phyloP scores from a whole-genome alignment of 53 echinoderm and acorn worm species.

The Glandiceps talaboti region DNA sequence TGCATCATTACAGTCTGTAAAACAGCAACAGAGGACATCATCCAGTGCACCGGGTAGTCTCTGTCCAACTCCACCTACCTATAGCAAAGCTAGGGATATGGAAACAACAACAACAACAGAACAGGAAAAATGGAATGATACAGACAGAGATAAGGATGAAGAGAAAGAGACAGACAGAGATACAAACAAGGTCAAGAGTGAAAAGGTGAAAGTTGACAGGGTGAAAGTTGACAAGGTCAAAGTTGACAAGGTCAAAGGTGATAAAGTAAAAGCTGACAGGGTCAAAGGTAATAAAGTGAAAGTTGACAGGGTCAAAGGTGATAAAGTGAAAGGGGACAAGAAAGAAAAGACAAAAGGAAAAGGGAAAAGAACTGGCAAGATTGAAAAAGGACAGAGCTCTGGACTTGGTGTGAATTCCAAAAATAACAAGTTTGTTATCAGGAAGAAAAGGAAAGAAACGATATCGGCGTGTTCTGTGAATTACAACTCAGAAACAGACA shows the following conservation, averaged over 20 bases:
- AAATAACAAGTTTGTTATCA: neutral
- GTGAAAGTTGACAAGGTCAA: constrained; percentile 5
- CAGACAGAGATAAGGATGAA: constrained; percentile 8
- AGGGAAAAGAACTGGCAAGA: neutral
- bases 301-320: neutral
- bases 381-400: neutral
- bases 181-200: neutral
- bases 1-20: constrained; percentile 65
- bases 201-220: neutral
- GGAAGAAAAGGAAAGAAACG: neutral
- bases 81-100: neutral
- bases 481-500: neutral
- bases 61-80: neutral
- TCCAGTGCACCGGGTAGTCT: neutral
- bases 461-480: neutral
- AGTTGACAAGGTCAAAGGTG: constrained; percentile 1
- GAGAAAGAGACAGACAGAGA: constrained; percentile 5
- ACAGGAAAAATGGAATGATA: neutral
- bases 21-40: constrained; percentile 18
- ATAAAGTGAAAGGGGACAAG: neutral
- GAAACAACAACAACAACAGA: neutral
- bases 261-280: neutral
- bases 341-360: neutral
- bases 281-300: neutral
- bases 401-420: constrained; percentile 9